Evolutionary conservation across 2,888 invertebrate genomes (phyloP), one percentile per base, ranked within the genome.

Genomic region (Pristionchus fissidentatus): DNA sequence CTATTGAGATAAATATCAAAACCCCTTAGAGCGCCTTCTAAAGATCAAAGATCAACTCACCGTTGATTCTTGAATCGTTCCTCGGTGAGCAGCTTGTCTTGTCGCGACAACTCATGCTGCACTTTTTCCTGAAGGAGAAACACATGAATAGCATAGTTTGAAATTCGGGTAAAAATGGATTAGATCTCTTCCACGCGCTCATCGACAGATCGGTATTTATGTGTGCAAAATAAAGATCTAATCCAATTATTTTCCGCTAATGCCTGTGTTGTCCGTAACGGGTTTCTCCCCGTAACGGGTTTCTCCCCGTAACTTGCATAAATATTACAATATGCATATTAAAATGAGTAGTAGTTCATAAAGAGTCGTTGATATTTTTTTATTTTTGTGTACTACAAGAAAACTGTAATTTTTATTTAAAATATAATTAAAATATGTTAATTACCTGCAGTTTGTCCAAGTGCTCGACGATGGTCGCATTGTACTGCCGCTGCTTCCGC

Each of bases 71-170:
- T 88, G 83, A 87, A 89, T 10, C 88, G 87, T 84, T 93, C 93
- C 85, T 93, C 93, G 93, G 97, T 96, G 84, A 97, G 93, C 84
- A 96, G 95, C 87, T 95, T 95, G 87, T 95, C 96, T 88, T 97
- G 94, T 93, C 95, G 95, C 19, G 70, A 55, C 46, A 87, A 70
- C 38, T 87, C 87, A 15, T 86, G 84, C 26, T 84, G 87, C 49
- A 89, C 83, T 19, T 88, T 86, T 19, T 85, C 85, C 84, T 87
- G 82, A 80, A 86, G 85, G 1, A 52, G 26, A 13, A 62, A 10
- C n/a, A 62, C n/a, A 5, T 62, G 29, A 62, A 29, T 62, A 62
- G 35, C 29, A 62, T 10, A 49, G 10, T 19, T 15, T 49, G 49
- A 49, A n/a, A n/a, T n/a, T n/a, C n/a, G n/a, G n/a, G n/a, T n/a